A percentile compares a stretch with the other conserved stretches of the same genome.
phyloP scores from a whole-genome alignment of 2,113 vertebrate species.

The Phocoena sinus region DNA sequence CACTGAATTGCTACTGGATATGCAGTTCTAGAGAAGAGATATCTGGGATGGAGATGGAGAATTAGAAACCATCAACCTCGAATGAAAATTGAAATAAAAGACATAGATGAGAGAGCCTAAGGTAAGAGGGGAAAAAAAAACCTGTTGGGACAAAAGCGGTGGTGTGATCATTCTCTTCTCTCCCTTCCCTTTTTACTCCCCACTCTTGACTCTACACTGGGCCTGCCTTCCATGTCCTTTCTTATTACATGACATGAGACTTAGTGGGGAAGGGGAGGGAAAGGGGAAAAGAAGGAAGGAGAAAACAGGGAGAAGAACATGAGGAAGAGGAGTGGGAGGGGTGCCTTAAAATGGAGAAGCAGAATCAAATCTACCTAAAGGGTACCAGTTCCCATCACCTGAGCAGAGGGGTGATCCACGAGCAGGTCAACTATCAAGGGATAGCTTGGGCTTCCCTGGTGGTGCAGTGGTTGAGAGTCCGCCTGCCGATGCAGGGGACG shows the following conservation, averaged over 20 bases:
- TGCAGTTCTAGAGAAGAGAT: neutral
- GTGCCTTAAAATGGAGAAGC: neutral
- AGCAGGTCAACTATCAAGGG: neutral
- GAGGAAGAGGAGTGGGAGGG: neutral
- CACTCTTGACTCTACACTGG: neutral
- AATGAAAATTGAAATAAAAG: neutral
- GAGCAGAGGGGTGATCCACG: neutral
- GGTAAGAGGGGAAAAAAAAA: neutral
- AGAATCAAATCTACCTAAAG: neutral
- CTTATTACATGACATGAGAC: neutral
- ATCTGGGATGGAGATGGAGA: neutral
- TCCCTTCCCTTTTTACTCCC: neutral
- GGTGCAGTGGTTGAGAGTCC: no score
- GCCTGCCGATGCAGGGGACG: no score
- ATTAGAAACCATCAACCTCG: neutral
- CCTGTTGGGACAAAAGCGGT: neutral
- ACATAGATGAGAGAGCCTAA: neutral
- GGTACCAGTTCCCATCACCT: no score
- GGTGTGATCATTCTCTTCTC: neutral
- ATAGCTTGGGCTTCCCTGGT: neutral
- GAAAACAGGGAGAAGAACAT: neutral
- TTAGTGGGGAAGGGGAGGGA: neutral
- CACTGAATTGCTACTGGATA: neutral
- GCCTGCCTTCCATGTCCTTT: neutral
- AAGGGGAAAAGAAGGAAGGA: neutral